Percentiles rank a stretch among this genome's conserved stretches.
phyloP scores from a whole-genome alignment of 2,113 vertebrate genomes.

The Hydrochoerus hydrochaeris region DNA sequence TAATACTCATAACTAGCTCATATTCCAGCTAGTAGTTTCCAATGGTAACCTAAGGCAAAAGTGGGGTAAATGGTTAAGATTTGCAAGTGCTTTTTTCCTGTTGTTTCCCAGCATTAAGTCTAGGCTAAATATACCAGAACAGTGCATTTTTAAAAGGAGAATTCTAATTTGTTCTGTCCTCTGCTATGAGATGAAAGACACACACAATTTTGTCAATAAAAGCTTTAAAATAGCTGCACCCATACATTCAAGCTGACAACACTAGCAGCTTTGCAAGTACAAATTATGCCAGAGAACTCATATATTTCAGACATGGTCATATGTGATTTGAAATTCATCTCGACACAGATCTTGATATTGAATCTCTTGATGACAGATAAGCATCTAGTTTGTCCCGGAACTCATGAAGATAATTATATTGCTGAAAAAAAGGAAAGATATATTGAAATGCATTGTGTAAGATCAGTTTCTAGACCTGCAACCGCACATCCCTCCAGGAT shows the following conservation, averaged over 20 bases:
- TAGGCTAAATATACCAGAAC: not conserved
- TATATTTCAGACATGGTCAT: conserved; percentile 53
- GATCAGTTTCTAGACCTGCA: not conserved
- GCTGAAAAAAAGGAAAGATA: conserved; percentile 85
- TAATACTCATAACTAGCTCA: not conserved
- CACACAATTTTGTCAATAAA: conserved; percentile 57
- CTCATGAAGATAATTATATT: conserved; percentile 96
- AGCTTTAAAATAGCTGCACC: conserved; percentile 66
- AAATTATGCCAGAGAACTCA: conserved; percentile 26
- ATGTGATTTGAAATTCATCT: conserved; percentile 79
- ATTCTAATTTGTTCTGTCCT: not conserved
- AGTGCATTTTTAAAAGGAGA: conserved; percentile 49
- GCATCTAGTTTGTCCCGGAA: conserved; percentile 89
- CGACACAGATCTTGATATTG: conserved; percentile 87
- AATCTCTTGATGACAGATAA: conserved; percentile 85
- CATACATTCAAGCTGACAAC: conserved; percentile 58
- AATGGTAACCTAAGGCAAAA: not conserved
- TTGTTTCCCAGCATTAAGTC: not conserved
- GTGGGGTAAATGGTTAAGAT: not conserved
- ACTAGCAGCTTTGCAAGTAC: conserved; percentile 13
- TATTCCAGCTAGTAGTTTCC: not conserved
- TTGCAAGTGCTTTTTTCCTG: not conserved
- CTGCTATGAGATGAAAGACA: conserved; percentile 17
- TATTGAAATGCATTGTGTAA: conserved; percentile 32
- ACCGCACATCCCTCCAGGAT: no score